Evolutionary conservation across 2,797 vertebrate genomes (phyloP).

Genomic region (Lutra lutra): DNA sequence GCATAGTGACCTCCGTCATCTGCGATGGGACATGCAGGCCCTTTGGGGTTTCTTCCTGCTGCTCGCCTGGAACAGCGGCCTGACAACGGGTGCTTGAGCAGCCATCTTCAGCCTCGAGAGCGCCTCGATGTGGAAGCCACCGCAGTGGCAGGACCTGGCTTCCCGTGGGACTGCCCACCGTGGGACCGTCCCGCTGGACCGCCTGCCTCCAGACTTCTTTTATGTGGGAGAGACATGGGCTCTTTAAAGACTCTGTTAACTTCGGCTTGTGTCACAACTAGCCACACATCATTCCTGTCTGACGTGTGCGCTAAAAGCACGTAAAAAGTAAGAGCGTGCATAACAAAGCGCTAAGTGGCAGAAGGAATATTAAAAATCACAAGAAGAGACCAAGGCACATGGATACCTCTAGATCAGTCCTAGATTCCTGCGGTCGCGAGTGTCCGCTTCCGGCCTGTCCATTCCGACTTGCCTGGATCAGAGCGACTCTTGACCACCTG

Average conservation of each 20-base stretch:
- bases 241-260: background rate
- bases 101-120: background rate
- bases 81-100: background rate
- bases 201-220: background rate
- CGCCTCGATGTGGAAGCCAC: background rate
- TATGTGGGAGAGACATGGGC: background rate
- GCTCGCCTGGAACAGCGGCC: background rate
- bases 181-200: background rate
- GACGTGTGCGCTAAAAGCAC: background rate
- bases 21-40: accelerated
- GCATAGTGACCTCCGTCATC: accelerated
- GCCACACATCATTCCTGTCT: background rate
- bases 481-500: background rate
- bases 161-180: background rate
- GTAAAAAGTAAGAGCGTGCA: too few relatives aligned
- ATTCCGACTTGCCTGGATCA: background rate
- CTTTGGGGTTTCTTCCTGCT: background rate
- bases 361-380: background rate
- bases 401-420: accelerated
- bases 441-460: background rate
- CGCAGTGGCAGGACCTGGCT: background rate
- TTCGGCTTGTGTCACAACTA: background rate
- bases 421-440: accelerated
- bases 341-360: background rate
- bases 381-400: accelerated